A percentile compares a stretch with the other conserved stretches of the same genome.
phyloP scores from a whole-genome alignment of 1,140 invertebrate genomes.

The Calephelis nemesis region DNA sequence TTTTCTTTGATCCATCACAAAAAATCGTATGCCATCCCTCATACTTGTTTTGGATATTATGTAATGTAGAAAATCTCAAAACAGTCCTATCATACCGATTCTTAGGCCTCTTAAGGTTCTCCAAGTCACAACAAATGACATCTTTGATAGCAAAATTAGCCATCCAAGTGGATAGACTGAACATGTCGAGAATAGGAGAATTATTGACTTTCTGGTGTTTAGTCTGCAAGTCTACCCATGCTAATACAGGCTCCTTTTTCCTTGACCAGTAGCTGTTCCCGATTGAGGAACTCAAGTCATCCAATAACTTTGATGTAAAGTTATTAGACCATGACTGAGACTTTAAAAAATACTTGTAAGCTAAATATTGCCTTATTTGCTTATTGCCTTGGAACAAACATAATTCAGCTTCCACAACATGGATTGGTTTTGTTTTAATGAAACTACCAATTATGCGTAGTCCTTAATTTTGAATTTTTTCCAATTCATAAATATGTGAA shows the following conservation, averaged over 20 bases:
- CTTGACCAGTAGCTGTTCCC: not conserved
- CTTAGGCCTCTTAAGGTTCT: too few species aligned
- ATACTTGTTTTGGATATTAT: not conserved
- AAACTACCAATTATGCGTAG: slow-evolving; percentile 15
- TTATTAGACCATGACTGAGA: not conserved
- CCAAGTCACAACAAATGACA: too few species aligned
- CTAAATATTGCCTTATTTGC: slow-evolving; percentile 1
- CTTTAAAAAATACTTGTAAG: not conserved
- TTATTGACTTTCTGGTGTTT: not conserved
- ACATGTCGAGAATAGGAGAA: not conserved
- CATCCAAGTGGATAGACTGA: not conserved
- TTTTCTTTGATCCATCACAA: slow-evolving; percentile 10
- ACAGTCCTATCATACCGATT: too few species aligned
- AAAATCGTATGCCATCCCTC: slow-evolving; percentile 1
- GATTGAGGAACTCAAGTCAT: not conserved
- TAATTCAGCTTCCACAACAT: slow-evolving; percentile 19
- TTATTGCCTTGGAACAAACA: slow-evolving; percentile 4
- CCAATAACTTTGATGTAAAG: too few species aligned
- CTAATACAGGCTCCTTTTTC: slow-evolving; percentile 2
- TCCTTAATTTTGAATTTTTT: too few species aligned
- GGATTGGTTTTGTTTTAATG: slow-evolving; percentile 4
- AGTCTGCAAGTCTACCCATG: not conserved
- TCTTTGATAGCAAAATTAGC: not conserved
- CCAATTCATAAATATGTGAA: too few species aligned
- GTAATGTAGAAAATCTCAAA: too few species aligned